phyloP scores from a whole-genome alignment of 2,797 vertebrate species.

The Parambassis ranga region DNA sequence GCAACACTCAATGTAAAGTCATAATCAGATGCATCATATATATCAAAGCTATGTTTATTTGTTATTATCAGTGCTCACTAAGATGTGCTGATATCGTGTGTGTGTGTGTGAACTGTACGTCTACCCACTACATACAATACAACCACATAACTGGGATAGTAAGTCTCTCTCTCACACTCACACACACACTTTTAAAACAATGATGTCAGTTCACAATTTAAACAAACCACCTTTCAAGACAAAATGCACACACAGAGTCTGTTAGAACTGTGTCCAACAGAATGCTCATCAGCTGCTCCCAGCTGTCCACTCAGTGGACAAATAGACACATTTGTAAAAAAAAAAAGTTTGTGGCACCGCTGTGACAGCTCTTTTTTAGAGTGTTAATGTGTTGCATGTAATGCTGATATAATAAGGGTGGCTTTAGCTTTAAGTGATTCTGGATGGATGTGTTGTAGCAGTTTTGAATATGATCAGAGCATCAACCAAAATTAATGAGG shows the following conservation, averaged over 20 bases:
- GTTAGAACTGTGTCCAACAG: too few species aligned
- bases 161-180: not conserved
- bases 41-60: not conserved
- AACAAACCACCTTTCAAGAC: too few species aligned
- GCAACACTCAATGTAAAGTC: not conserved
- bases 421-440: too few species aligned
- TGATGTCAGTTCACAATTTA: too few species aligned
- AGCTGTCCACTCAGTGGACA: slow-evolving; percentile 11
- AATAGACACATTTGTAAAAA: too few species aligned
- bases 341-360: too few species aligned
- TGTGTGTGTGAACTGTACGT: slow-evolving; percentile 3
- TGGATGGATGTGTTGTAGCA: too few species aligned
- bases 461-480: too few species aligned
- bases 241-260: too few species aligned
- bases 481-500: slow-evolving; percentile 36
- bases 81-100: not conserved
- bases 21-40: not conserved
- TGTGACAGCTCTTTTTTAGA: too few species aligned
- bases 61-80: not conserved
- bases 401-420: too few species aligned
- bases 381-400: too few species aligned
- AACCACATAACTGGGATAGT: slow-evolving; percentile 12
- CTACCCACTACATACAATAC: slow-evolving; percentile 31
- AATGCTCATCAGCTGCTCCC: slow-evolving; percentile 19
- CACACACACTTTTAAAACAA: not conserved